Evolutionary conservation across 2,888 invertebrate species (phyloP), one percentile per base, ranked within the genome.

Genomic region (Cryptus armator): DNA sequence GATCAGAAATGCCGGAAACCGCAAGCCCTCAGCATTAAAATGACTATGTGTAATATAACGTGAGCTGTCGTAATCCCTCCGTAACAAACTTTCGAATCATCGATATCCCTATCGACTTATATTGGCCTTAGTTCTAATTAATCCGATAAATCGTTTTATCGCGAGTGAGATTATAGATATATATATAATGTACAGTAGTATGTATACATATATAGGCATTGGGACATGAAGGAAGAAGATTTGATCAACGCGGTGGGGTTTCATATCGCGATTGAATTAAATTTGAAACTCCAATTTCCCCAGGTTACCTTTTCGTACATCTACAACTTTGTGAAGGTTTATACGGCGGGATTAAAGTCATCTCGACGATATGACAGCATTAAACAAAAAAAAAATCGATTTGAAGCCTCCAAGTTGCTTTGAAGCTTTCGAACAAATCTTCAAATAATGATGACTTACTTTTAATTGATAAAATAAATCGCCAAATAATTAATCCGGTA

Each of bases 61-160:
- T 19, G 14, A 37, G 62, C 32, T 32, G 19, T 62, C 1, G 66
- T 66, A 64, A 70, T 78, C 68, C 24, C 59, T 43, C 48, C 19
- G 43, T 32, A 37, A 19, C 37, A 32, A 32, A 19, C 19, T 19
- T 19, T 56, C 48, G 16, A 12, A 67, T 14, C 16, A 62, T 78
- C 62, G 62, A 62, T 62, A 56, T 19, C 32, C 19, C 46, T 37
- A 37, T 62, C 62, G 59, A 78, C 70, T 48, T 70, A 70, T 62
- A 72, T 56, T 66, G 43, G n/a, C 29, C 12, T 9, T 12, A 37
- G 37, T 48, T 32, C 16, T 66, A 78, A 78, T 78, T 70, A 78
- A 78, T 78, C 62, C 68, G 64, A 80, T 72, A 74, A 81, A 81
- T 74, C 67, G 74, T 59, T 74, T 67, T 56, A 46, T 29, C 32